Evolutionary conservation across 2,797 vertebrate species (phyloP).

Genomic region (Acanthopagrus latus): DNA sequence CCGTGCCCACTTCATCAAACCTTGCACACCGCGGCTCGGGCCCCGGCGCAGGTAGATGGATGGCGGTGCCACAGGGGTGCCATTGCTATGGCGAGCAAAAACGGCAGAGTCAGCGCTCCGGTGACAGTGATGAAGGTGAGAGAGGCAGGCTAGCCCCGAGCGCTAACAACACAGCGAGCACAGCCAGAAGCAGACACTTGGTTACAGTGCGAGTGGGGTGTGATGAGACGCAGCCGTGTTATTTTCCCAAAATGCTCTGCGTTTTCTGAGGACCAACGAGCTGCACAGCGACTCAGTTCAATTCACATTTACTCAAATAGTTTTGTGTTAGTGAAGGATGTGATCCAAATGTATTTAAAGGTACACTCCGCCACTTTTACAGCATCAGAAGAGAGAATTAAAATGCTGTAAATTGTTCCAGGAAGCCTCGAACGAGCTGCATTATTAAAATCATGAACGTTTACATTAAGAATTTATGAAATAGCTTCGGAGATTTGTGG

Average conservation of each 20-base stretch:
- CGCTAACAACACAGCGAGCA: constrained; percentile 65
- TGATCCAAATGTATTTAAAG: too few species aligned
- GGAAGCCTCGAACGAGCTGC: too few species aligned
- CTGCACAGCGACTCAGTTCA: background rate
- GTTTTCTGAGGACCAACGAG: constrained; percentile 19
- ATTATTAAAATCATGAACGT: too few species aligned
- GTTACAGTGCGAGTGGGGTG: constrained; percentile 46
- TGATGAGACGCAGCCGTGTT: constrained; percentile 33
- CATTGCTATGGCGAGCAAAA: constrained; percentile 68
- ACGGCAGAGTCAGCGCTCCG: constrained; percentile 71
- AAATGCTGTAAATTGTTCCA: too few species aligned
- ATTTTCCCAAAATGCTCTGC: constrained; percentile 69
- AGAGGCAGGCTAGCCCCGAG: constrained; percentile 57
- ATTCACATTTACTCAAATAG: background rate
- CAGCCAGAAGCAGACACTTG: constrained; percentile 73
- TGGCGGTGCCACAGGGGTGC: constrained; percentile 69
- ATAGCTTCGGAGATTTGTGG: too few species aligned
- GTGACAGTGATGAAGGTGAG: constrained; percentile 85
- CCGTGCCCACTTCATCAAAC: constrained; percentile 74
- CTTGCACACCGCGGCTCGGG: constrained; percentile 50
- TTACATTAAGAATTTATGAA: too few species aligned
- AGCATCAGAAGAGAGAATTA: too few species aligned
- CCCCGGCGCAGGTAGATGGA: constrained; percentile 77
- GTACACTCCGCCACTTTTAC: too few species aligned
- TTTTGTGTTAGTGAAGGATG: too few species aligned